Base-by-base conservation (phyloP, 2,113 vertebrate genomes). In the Acanthochromis polyacanthus region DNA sequence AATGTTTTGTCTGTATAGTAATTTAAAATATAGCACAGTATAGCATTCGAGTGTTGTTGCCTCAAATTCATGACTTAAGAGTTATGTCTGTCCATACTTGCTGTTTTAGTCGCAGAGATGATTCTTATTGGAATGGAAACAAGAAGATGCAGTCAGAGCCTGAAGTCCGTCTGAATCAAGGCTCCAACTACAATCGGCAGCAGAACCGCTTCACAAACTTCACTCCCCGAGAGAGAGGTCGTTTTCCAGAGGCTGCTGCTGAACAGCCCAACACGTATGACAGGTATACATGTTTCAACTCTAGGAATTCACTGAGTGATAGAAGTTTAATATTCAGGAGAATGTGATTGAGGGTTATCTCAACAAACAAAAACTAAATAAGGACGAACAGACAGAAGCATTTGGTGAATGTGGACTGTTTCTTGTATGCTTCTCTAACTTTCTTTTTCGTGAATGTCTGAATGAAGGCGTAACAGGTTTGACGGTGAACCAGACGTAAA, bases 191-290 rank as follows among this genome's bases (percentile, higher is more conserved):
- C 86, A 96, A 90, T 87, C 94, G 98, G 2, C 97, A 95, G 71
- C 97, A 96, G 89, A 96, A 96, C 87, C 96, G 98, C 73, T 99
- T 99, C 68, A 94, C 94, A 83, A 98, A 96, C 80, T 98, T 98
- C 75, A 96, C 93, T 86, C 95, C 96, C 56, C 92, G 97, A 72
- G 97, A 98, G 32, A 91, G 97, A 52, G 94, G 93, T 4, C 95
- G 98, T 20, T 99, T 97, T 66, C 95, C 96, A 46, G 97, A 96
- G 19, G 81, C 94, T 43, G 72, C 95, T 5, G 88, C 95, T 0
- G 96, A 94, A 50, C 95, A 96, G 15, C 93, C 95, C 0, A 93
- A 90, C 82, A 94, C 95, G 5, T 99, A 97, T 88, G 98, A 98
- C 77, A 96, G 97, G 98, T 98, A 83, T 5, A 12, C 1, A 0